Evolutionary conservation across 2,113 vertebrate species (phyloP).

Genomic region (Ibidorhyncha struthersii): DNA sequence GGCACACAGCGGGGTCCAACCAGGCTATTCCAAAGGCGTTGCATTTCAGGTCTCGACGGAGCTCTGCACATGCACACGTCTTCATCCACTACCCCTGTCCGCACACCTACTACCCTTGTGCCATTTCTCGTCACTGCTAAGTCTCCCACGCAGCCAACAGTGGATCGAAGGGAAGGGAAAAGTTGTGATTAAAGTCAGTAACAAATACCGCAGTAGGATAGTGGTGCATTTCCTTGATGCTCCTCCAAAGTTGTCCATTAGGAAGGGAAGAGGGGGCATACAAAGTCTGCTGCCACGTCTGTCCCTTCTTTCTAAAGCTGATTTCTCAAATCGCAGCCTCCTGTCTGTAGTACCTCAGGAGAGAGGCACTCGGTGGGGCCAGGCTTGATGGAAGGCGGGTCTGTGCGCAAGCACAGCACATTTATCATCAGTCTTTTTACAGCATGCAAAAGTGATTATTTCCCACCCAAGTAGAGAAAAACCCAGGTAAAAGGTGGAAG

Average conservation of each 20-base stretch:
- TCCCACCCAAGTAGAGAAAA: background rate
- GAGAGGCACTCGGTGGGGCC: background rate
- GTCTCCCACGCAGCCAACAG: background rate
- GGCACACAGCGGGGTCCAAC: rapidly evolving
- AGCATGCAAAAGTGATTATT: background rate
- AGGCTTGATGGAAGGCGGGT: too few relatives aligned
- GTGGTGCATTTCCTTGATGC: background rate
- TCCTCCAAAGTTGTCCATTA: background rate
- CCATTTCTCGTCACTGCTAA: background rate
- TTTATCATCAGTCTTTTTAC: background rate
- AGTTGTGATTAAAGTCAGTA: background rate
- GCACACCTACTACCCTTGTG: background rate
- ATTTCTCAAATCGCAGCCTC: background rate
- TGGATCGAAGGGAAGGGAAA: too few relatives aligned
- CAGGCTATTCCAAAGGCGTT: background rate
- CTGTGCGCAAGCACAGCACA: too few relatives aligned
- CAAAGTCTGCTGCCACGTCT: background rate
- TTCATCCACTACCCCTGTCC: background rate
- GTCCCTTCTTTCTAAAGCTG: background rate
- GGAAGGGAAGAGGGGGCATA: background rate
- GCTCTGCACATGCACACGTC: rapidly evolving
- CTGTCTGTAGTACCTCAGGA: background rate
- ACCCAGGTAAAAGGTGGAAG: background rate
- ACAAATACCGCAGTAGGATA: background rate
- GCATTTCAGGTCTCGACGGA: background rate